Percentiles rank a stretch among this genome's conserved stretches.
phyloP scores from a whole-genome alignment of 2,113 vertebrate species.

The Balaenoptera acutorostrata region DNA sequence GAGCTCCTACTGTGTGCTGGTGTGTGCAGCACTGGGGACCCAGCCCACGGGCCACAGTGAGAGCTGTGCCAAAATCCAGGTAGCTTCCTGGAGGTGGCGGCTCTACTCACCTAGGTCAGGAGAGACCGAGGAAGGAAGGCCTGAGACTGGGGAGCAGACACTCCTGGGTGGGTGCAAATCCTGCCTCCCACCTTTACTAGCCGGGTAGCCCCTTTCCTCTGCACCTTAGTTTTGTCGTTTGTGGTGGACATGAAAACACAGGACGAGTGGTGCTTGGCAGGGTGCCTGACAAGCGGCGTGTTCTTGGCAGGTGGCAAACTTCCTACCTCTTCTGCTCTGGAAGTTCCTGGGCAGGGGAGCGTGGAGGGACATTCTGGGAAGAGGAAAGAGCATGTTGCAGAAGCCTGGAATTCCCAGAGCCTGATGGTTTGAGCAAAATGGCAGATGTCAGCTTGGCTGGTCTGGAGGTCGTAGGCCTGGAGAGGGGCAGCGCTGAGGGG shows the following conservation, averaged over 20 bases:
- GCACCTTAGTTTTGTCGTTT: not conserved
- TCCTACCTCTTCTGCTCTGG: not conserved
- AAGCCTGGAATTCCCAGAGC: not conserved
- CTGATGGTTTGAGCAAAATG: not conserved
- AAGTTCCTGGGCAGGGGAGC: not conserved
- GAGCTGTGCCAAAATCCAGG: not conserved
- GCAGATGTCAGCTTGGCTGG: not conserved
- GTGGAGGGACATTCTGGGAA: not conserved
- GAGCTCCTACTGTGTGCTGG: not conserved
- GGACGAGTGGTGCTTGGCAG: rapidly evolving
- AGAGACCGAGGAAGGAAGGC: not conserved
- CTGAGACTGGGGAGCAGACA: not conserved
- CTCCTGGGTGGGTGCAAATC: not conserved
- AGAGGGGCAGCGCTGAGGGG: not conserved
- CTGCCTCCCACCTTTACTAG: not conserved
- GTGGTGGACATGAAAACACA: rapidly evolving
- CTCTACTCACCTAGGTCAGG: no score
- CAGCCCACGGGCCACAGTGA: not conserved
- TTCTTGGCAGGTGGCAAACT: not conserved
- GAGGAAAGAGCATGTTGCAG: not conserved
- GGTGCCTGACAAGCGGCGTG: rapidly evolving
- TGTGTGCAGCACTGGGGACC: rapidly evolving
- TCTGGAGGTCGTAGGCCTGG: not conserved
- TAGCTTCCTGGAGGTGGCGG: not conserved
- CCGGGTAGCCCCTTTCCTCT: not conserved